These are phyloP conservation scores for Camponotus floridanus DNA, from an alignment of 1,140 invertebrate species.

Conservation along the genomic window DNA sequence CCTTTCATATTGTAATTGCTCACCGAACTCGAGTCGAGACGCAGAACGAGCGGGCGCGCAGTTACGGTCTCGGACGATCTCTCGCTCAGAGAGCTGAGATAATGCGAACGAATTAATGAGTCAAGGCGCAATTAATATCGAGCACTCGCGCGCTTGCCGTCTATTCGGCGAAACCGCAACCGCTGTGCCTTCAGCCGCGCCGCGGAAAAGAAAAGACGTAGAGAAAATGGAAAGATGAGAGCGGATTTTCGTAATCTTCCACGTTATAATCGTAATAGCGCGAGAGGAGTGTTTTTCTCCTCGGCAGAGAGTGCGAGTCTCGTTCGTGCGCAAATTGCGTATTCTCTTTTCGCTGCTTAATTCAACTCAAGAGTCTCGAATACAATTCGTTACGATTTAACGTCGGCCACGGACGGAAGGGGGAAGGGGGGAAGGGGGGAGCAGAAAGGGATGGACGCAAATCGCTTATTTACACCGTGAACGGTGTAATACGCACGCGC, in stretches of 20 bases:
- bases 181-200: slow-evolving; percentile 6
- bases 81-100: slow-evolving; percentile 76
- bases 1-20: slow-evolving; percentile 86
- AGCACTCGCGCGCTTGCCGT: slow-evolving; percentile 64
- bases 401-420: slow-evolving; percentile 43
- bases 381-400: slow-evolving; percentile 76
- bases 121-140: slow-evolving; percentile 82
- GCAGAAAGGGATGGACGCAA: slow-evolving; percentile 80
- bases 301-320: slow-evolving; percentile 44
- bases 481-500: slow-evolving; percentile 80
- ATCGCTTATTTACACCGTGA: slow-evolving; percentile 81
- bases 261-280: slow-evolving; percentile 37
- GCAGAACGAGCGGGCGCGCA: slow-evolving; percentile 65
- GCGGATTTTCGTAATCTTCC: slow-evolving; percentile 34
- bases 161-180: slow-evolving; percentile 44
- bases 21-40: slow-evolving; percentile 81
- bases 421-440: slow-evolving; percentile 67
- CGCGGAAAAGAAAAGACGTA: slow-evolving; percentile 7
- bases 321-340: slow-evolving; percentile 36
- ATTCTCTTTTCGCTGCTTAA: slow-evolving; percentile 61
- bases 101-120: slow-evolving; percentile 84
- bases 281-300: not conserved
- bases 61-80: slow-evolving; percentile 77
- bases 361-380: slow-evolving; percentile 60
- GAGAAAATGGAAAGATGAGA: slow-evolving; percentile 20